Evolutionary conservation across 2,113 vertebrate species (phyloP).

Genomic region (Limnothrissa miodon): DNA sequence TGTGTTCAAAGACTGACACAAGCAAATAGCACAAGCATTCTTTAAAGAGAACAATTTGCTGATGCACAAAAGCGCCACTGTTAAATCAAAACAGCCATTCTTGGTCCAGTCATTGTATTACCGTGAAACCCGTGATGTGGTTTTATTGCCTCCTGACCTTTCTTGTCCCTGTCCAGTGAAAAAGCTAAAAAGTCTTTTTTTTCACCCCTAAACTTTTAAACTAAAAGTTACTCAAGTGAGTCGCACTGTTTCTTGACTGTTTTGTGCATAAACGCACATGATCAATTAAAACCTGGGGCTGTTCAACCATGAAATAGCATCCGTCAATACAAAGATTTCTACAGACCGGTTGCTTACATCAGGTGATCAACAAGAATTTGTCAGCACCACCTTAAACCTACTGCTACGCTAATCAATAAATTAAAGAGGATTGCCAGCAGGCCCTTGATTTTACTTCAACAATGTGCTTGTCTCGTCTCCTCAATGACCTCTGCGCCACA

Average conservation of each 20-base stretch:
- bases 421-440: not conserved
- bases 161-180: not conserved
- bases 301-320: not conserved
- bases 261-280: not conserved
- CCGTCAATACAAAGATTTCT: not conserved
- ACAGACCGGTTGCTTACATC: not conserved
- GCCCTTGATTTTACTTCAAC: not conserved
- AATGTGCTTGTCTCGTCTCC: not conserved
- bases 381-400: not conserved
- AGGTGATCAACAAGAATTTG: not conserved
- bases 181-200: not conserved
- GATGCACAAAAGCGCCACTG: not conserved
- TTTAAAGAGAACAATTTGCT: not conserved
- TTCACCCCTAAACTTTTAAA: not conserved
- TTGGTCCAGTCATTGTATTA: not conserved
- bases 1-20: not conserved
- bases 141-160: constrained; percentile 3
- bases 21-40: not conserved
- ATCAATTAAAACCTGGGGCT: constrained; percentile 14
- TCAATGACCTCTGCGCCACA: not conserved
- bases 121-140: constrained; percentile 1
- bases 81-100: not conserved
- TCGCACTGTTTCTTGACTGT: not conserved
- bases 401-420: not conserved
- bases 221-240: not conserved